Conservation (phyloP, 1,140 invertebrate genomes). For the Drosophila arawakana region DNA sequence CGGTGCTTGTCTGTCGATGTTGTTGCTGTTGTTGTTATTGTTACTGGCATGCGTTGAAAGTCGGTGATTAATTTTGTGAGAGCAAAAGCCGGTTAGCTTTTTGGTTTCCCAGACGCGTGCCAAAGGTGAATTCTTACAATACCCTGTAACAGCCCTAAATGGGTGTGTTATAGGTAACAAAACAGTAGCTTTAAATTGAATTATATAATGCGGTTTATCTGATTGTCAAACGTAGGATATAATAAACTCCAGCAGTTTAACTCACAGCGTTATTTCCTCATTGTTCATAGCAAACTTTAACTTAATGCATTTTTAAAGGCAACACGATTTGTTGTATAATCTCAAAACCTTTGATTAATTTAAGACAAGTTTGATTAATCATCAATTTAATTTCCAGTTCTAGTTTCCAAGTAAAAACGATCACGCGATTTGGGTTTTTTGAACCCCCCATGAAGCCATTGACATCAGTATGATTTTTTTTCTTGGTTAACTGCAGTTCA, state of each 20-base stretch:
- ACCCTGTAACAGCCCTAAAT: background rate
- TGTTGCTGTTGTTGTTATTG: constrained; percentile 23
- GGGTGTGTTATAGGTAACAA: background rate
- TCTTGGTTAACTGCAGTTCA: constrained; percentile 24
- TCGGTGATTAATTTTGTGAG: constrained; percentile 64
- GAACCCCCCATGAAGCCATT: constrained; percentile 58
- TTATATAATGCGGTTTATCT: too few relatives aligned
- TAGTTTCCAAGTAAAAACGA: constrained; percentile 39
- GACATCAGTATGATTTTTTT: constrained; percentile 54
- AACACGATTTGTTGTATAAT: constrained; percentile 32
- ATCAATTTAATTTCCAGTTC: constrained; percentile 41
- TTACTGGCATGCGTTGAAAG: constrained; percentile 56
- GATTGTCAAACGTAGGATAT: background rate
- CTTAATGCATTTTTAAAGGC: constrained; percentile 39
- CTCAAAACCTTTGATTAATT: constrained; percentile 48
- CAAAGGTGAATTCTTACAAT: constrained; percentile 44
- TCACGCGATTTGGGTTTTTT: constrained; percentile 62
- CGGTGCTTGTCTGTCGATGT: constrained; percentile 29
- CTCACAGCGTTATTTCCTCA: background rate
- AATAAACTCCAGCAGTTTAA: background rate
- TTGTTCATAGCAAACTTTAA: constrained; percentile 10
- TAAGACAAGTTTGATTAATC: constrained; percentile 44
- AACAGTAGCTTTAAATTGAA: too few relatives aligned
- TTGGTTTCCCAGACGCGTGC: constrained; percentile 64
- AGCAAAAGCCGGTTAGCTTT: constrained; percentile 68